These are phyloP conservation scores for Coracopsis vasa DNA, from an alignment of 2,113 vertebrate species.

Conservation along the genomic window DNA sequence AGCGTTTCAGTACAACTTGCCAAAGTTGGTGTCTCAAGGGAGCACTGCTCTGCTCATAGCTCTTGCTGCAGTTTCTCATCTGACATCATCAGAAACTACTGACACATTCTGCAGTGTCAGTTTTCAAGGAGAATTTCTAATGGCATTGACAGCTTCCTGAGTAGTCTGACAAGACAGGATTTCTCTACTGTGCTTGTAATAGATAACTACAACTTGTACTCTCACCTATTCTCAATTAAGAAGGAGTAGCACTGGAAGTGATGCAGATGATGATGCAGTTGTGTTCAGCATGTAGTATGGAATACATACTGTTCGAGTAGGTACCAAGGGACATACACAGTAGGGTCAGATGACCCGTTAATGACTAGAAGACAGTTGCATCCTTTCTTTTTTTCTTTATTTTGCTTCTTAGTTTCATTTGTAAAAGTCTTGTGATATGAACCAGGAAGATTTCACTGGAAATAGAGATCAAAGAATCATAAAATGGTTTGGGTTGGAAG, in stretches of 20 bases:
- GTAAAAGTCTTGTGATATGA: neutral
- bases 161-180: neutral
- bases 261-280: neutral
- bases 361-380: neutral
- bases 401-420: neutral
- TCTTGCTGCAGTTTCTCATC: conserved; percentile 47
- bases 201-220: neutral
- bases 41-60: neutral
- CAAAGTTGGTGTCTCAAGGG: neutral
- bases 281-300: neutral
- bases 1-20: neutral
- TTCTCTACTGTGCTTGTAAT: neutral
- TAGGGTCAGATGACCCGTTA: neutral
- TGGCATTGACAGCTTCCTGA: neutral
- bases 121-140: conserved; percentile 50
- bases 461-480: neutral
- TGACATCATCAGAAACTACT: conserved; percentile 31
- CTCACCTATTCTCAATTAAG: neutral
- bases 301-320: neutral
- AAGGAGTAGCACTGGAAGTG: neutral
- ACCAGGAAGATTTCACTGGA: neutral
- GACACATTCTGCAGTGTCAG: neutral
- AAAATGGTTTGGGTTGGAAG: neutral
- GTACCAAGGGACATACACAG: neutral
- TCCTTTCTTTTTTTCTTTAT: neutral